Evolutionary conservation across 2,888 invertebrate genomes (phyloP).

Genomic region (Callyntrura guangdongensis): DNA sequence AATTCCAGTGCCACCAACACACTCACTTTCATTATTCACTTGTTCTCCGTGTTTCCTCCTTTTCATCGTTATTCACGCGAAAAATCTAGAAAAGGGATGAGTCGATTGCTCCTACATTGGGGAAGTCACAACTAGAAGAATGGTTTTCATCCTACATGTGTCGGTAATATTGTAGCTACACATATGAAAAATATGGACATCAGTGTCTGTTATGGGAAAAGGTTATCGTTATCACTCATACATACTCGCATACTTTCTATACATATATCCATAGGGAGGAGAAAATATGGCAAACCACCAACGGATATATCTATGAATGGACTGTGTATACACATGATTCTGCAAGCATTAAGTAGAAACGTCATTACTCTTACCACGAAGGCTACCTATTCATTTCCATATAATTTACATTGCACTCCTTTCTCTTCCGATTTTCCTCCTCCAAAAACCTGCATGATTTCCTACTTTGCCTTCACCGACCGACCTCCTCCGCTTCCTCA

Average conservation of each 20-base stretch:
- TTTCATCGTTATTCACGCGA: conserved; percentile 55
- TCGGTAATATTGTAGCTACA: conserved; percentile 17
- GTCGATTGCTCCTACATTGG: conserved; percentile 43
- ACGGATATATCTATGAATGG: neutral
- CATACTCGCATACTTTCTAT: neutral
- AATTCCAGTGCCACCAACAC: conserved; percentile 56
- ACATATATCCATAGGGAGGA: neutral
- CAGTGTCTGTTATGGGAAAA: neutral
- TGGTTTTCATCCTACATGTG: conserved; percentile 45
- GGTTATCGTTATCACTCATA: no score
- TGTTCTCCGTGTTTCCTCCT: conserved; percentile 44
- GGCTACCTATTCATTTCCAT: conserved; percentile 52
- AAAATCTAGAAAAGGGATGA: conserved; percentile 56
- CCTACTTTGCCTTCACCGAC: neutral
- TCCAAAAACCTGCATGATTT: conserved; percentile 36
- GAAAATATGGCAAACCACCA: no score
- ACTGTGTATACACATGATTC: neutral
- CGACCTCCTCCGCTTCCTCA: conserved; percentile 15
- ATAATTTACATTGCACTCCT: conserved; percentile 58
- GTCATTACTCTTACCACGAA: conserved; percentile 54
- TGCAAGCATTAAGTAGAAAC: conserved; percentile 32
- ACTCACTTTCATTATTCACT: conserved; percentile 24
- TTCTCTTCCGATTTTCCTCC: conserved; percentile 23
- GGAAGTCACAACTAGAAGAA: conserved; percentile 52
- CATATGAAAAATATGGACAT: neutral